These are phyloP conservation scores for Uloborus plumipes DNA, from an alignment of 2,888 invertebrate genomes.

Conservation along the genomic window DNA sequence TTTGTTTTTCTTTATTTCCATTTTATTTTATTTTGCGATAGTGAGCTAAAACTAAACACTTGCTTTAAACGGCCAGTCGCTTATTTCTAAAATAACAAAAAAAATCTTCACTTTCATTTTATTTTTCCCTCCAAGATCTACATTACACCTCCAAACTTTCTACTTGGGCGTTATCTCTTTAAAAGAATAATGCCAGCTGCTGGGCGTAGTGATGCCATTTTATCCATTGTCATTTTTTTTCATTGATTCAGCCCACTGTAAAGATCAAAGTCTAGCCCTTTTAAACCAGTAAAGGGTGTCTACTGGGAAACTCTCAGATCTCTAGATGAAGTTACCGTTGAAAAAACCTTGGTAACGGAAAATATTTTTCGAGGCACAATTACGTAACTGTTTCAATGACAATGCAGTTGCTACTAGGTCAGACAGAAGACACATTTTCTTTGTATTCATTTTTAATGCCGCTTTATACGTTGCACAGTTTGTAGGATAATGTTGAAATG, in stretches of 20 bases:
- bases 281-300: constrained; percentile 32
- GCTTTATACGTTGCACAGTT: too few species aligned
- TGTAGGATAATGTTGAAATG: too few species aligned
- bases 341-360: too few species aligned
- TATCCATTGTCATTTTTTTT: constrained; percentile 33
- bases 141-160: constrained; percentile 28
- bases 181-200: constrained; percentile 10
- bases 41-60: too few species aligned
- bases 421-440: too few species aligned
- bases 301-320: constrained; percentile 16
- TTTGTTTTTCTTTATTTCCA: too few species aligned
- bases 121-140: background rate
- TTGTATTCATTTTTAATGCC: too few species aligned
- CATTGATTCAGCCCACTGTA: constrained; percentile 23
- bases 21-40: too few species aligned
- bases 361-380: background rate
- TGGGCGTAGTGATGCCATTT: constrained; percentile 29
- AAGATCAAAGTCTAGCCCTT: constrained; percentile 42
- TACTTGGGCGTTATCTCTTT: constrained; percentile 25
- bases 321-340: background rate
- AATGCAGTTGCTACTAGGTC: too few species aligned
- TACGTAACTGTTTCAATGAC: background rate
- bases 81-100: too few species aligned
- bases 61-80: too few species aligned
- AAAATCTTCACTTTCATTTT: too few species aligned